Evolutionary conservation across 2,113 vertebrate species (phyloP).

Genomic region (Sigmodon hispidus): DNA sequence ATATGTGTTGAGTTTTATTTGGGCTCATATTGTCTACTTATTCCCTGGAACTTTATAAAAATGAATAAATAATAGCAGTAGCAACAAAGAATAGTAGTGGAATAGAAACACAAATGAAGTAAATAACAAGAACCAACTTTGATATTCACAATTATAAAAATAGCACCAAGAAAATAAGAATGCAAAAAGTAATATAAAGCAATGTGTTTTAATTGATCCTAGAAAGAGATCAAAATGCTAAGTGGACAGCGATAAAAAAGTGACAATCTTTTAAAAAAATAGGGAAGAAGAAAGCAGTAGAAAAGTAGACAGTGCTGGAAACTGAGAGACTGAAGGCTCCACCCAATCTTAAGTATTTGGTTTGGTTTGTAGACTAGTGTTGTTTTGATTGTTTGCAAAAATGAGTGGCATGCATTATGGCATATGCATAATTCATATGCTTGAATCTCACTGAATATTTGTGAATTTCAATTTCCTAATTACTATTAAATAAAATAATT

Average conservation of each 20-base stretch:
- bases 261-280: background rate
- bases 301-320: background rate
- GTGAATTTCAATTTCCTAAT: background rate
- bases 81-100: background rate
- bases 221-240: background rate
- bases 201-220: background rate
- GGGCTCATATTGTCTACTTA: background rate
- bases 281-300: background rate
- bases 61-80: background rate
- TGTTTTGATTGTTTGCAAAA: constrained; percentile 1
- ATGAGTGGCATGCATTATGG: background rate
- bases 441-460: background rate
- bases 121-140: background rate
- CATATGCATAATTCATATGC: background rate
- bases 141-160: background rate
- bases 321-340: background rate
- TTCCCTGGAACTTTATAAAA: background rate
- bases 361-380: background rate
- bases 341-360: background rate
- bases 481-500: background rate
- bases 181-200: background rate
- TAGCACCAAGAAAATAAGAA: background rate
- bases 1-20: background rate
- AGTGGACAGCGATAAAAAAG: background rate
- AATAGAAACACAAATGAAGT: background rate